These are phyloP conservation scores for Seladonia tumulorum DNA, from an alignment of 2,888 invertebrate genomes.

Conservation along the genomic window DNA sequence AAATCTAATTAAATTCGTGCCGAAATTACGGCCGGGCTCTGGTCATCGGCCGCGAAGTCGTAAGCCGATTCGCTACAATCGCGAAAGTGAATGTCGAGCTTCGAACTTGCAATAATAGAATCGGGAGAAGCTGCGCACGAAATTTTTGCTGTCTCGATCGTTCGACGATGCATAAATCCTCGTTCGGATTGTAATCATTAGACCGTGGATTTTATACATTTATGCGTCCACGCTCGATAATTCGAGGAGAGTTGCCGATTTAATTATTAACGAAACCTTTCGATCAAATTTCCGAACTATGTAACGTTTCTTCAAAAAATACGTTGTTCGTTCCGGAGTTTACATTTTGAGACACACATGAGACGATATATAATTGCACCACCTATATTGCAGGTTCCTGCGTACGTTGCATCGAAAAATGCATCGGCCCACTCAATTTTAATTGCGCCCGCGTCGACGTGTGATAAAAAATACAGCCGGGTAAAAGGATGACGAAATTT, in stretches of 20 bases:
- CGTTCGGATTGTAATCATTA: neutral
- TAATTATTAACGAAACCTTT: neutral
- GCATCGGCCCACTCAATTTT: neutral
- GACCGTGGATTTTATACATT: neutral
- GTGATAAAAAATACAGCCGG: neutral
- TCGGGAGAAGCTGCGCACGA: neutral
- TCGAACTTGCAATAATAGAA: conserved; percentile 25
- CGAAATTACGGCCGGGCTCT: conserved; percentile 26
- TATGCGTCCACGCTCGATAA: neutral
- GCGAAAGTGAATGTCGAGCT: conserved; percentile 18
- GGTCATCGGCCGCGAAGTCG: conserved; percentile 3
- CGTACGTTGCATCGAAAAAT: neutral
- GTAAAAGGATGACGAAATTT: neutral
- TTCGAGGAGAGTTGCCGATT: neutral
- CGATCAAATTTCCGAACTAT: neutral
- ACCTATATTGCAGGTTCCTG: neutral
- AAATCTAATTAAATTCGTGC: conserved; percentile 40
- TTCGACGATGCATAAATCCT: neutral
- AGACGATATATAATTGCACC: neutral
- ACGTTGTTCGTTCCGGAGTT: neutral
- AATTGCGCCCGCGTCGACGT: neutral
- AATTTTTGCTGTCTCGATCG: neutral
- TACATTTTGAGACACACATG: neutral
- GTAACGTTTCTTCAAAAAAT: neutral
- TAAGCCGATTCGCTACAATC: conserved; percentile 42